A percentile compares a stretch with the other conserved stretches of the same genome.
These are phyloP conservation scores for Haemorhous mexicanus DNA, from an alignment of 2,113 vertebrate genomes.

Conservation along the genomic window DNA sequence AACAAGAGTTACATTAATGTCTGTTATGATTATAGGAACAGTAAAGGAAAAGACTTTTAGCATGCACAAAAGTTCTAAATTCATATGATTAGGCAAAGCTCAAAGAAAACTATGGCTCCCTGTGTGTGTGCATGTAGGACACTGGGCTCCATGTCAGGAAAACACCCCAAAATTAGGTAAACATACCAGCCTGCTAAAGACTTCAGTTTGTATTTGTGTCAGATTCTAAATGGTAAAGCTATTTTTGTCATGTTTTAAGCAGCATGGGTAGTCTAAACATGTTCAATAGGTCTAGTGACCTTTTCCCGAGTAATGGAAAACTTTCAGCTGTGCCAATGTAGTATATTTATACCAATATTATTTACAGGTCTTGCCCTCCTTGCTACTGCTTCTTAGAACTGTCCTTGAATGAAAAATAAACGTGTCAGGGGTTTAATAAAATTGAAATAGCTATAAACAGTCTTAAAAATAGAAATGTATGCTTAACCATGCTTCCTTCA, in stretches of 20 bases:
- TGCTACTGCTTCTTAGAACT: slow-evolving; percentile 37
- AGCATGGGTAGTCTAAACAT: slow-evolving; percentile 64
- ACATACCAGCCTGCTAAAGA: not conserved
- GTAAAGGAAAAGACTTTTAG: not conserved
- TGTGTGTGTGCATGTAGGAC: not conserved
- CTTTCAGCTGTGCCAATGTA: slow-evolving; percentile 40
- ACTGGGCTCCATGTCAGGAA: not conserved
- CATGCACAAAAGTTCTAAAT: not conserved
- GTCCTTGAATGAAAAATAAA: slow-evolving; percentile 50
- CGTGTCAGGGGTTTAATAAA: not conserved
- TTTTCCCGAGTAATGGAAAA: slow-evolving; percentile 69
- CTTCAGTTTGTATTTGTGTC: slow-evolving; percentile 31
- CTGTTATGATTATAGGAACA: not conserved
- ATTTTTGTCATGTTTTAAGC: slow-evolving; percentile 58
- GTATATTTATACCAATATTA: slow-evolving; percentile 70
- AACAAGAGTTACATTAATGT: not conserved
- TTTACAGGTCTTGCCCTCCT: slow-evolving; percentile 56
- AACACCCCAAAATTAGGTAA: slow-evolving; percentile 20
- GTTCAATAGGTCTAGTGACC: slow-evolving; percentile 63
- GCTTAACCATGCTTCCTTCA: not conserved
- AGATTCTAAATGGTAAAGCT: slow-evolving; percentile 48
- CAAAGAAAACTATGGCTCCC: not conserved
- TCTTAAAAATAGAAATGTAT: not conserved
- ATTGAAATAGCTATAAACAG: slow-evolving; percentile 4
- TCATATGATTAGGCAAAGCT: not conserved